Percentiles rank a stretch among this genome's conserved stretches.
These are phyloP conservation scores for Tragelaphus strepsiceros DNA, from an alignment of 2,113 vertebrate genomes.

Conservation along the genomic window DNA sequence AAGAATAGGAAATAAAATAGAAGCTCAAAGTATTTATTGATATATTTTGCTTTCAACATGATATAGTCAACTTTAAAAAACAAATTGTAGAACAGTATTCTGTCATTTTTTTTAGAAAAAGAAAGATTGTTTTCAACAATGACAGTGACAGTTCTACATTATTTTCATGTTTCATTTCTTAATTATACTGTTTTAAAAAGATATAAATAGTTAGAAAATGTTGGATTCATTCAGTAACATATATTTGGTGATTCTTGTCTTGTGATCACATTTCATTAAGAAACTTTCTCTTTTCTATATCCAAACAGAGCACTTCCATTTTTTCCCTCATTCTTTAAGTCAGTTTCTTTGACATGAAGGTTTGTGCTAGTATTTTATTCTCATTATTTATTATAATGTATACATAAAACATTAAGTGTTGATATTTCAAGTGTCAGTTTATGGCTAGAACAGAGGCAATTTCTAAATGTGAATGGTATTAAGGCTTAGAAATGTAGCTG, in stretches of 20 bases:
- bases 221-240: neutral
- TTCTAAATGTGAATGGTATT: neutral
- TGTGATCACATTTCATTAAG: conserved; percentile 32
- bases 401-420: conserved; percentile 13
- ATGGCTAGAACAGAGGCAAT: neutral
- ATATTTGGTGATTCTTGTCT: neutral
- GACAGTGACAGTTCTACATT: neutral
- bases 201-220: neutral
- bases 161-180: neutral
- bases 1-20: neutral
- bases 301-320: neutral
- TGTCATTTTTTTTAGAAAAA: neutral
- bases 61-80: conserved; percentile 7
- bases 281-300: neutral
- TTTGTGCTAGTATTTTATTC: neutral
- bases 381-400: conserved; percentile 29
- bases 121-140: neutral
- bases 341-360: neutral
- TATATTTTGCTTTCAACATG: neutral
- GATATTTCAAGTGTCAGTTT: neutral
- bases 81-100: neutral
- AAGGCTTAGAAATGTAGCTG: neutral
- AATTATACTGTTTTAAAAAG: conserved; percentile 28
- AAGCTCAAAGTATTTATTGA: neutral
- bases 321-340: conserved; percentile 15